Evolutionary conservation across 2,113 vertebrate species (phyloP).

Genomic region (Cichladusa arquata): DNA sequence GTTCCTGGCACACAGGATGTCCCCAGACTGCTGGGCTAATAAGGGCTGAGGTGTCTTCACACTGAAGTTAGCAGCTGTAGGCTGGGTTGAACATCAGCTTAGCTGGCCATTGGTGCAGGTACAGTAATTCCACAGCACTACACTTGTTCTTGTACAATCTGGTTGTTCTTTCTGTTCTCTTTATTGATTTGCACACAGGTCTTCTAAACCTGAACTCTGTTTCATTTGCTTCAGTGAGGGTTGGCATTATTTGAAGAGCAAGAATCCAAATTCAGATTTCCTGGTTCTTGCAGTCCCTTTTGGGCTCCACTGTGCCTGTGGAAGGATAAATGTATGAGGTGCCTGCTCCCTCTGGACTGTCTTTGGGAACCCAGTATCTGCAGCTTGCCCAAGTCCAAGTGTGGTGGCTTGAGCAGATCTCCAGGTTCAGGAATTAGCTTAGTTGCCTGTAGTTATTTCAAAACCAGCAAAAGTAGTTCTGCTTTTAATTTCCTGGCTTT

Average conservation of each 20-base stretch:
- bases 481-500: not conserved
- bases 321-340: not conserved
- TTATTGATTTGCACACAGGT: not conserved
- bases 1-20: fast-evolving
- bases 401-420: not conserved
- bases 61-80: not conserved
- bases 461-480: not conserved
- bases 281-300: not conserved
- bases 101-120: not conserved
- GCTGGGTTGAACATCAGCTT: not conserved
- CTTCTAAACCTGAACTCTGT: not conserved
- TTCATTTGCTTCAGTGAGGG: fast-evolving
- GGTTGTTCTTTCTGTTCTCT: not conserved
- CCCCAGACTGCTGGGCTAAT: not conserved
- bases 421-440: not conserved
- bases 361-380: not conserved
- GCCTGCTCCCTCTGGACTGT: not conserved
- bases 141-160: not conserved
- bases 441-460: not conserved
- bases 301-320: not conserved
- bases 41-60: not conserved
- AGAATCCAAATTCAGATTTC: not conserved
- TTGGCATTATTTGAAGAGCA: not conserved
- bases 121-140: not conserved
- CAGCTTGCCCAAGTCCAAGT: not conserved